phyloP scores from a whole-genome alignment of 2,888 invertebrate species.

The Diarsia brunnea region DNA sequence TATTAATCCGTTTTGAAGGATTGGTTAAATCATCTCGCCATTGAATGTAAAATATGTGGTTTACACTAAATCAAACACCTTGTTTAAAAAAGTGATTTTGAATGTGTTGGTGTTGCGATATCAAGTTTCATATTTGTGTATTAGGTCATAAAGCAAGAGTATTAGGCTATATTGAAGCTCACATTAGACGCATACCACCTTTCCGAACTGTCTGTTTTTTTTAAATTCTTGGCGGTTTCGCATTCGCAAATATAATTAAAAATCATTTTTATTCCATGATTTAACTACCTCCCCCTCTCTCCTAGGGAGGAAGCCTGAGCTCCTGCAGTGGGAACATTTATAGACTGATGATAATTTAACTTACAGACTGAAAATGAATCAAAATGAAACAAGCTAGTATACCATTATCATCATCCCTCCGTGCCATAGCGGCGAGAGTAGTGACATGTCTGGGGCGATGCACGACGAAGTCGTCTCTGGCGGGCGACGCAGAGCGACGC shows the following conservation, averaged over 20 bases:
- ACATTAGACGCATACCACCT: background rate
- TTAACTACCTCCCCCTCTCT: no score
- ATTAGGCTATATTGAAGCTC: background rate
- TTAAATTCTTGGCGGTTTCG: background rate
- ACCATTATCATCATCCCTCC: conserved; percentile 80
- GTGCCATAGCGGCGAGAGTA: conserved; percentile 92
- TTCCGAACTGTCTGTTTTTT: background rate
- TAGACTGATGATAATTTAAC: no score
- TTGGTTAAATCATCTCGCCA: no score
- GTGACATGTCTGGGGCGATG: conserved; percentile 95
- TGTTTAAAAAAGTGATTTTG: no score
- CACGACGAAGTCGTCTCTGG: conserved; percentile 94
- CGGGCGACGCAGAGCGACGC: conserved; percentile 66
- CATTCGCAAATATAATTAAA: background rate
- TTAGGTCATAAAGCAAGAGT: background rate
- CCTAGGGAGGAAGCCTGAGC: no score
- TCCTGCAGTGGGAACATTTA: no score
- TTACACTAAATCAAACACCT: no score
- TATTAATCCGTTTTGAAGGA: no score
- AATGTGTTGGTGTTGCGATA: no score
- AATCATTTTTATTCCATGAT: background rate
- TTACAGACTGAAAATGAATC: background rate
- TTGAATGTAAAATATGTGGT: no score
- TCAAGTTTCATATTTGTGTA: background rate
- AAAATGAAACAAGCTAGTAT: background rate